phyloP scores from a whole-genome alignment of 2,113 vertebrate species.

The Rhodinocichla rosea region DNA sequence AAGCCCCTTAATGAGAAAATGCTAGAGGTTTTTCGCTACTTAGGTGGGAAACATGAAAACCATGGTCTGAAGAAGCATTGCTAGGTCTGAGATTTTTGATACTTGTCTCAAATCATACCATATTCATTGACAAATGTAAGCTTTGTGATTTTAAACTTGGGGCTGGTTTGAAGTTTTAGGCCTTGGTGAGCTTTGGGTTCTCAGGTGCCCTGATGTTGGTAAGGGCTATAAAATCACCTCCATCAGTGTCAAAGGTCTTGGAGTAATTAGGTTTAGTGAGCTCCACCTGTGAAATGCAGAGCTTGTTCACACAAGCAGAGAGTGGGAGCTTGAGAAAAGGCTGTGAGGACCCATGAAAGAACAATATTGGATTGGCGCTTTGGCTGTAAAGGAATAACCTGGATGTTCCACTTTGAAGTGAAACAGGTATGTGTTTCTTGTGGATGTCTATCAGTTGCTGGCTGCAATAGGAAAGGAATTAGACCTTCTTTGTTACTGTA shows the following conservation, averaged over 20 bases:
- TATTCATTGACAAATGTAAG: neutral
- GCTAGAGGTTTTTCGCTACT: neutral
- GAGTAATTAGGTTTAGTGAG: neutral
- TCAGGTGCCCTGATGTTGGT: neutral
- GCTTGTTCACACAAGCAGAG: neutral
- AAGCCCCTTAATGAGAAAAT: neutral
- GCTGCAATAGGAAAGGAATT: neutral
- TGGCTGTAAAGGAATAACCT: neutral
- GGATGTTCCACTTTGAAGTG: neutral
- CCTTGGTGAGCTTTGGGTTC: neutral
- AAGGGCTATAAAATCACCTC: neutral
- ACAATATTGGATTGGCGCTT: neutral
- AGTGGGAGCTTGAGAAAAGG: neutral
- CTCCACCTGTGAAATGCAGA: neutral
- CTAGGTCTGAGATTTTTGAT: neutral
- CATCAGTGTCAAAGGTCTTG: fast-evolving
- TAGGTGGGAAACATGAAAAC: neutral
- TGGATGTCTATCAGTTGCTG: neutral
- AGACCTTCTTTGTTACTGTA: neutral
- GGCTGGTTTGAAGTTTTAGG: fast-evolving
- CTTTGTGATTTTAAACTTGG: neutral
- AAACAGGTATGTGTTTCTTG: neutral
- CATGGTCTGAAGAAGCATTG: neutral
- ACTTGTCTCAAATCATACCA: neutral
- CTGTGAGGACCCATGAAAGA: fast-evolving